Evolutionary conservation across 2,113 vertebrate species (phyloP), one percentile per base, ranked within the genome.

Genomic region (Ondatra zibethicus): DNA sequence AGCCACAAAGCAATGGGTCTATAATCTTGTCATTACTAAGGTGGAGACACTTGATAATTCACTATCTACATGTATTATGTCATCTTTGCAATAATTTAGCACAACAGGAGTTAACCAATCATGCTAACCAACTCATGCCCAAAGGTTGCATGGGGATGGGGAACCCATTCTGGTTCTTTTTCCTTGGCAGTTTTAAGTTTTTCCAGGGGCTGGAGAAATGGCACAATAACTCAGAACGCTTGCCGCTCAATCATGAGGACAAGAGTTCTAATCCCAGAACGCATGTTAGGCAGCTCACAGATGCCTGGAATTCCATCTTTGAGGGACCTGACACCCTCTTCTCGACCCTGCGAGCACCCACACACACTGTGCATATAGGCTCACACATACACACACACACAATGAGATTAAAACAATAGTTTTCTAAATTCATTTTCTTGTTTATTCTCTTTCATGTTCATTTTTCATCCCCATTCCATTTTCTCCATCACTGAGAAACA

Each of bases 31-130:
- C 94, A 9, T 87, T 66, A 50, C 42, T 80, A 65, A 88, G 42
- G 36, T 89, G 33, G 68, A 94, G 55, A 75, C 29, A 65, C 29
- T 52, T 72, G n/a, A 31, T 85, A 76, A 92, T 85, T 94, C 75
- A 85, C 3, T 85, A 52, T 55, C 61, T 89, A 10, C 25, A n/a
- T 66, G 47, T n/a, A 70, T 17, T 39, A 76, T 61, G 68, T 75
- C 31, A 63, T 8, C 31, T 75, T 90, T 61, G 7, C 27, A 75
- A 66, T 39, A 23, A 5, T 31, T 14, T 55, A 75, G 75, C 16
- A n/a, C n/a, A 73, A n/a, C 29, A 23, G 29, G 39, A 17, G 12
- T 36, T 39, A 86, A 31, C 36, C 55, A 42, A 42, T 3, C n/a
- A 10, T 84, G 55, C 16, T 42, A 42, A 88, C 11, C 45, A 45